These are phyloP conservation scores for Pipra filicauda DNA, from an alignment of 2,113 vertebrate genomes.

Conservation along the genomic window DNA sequence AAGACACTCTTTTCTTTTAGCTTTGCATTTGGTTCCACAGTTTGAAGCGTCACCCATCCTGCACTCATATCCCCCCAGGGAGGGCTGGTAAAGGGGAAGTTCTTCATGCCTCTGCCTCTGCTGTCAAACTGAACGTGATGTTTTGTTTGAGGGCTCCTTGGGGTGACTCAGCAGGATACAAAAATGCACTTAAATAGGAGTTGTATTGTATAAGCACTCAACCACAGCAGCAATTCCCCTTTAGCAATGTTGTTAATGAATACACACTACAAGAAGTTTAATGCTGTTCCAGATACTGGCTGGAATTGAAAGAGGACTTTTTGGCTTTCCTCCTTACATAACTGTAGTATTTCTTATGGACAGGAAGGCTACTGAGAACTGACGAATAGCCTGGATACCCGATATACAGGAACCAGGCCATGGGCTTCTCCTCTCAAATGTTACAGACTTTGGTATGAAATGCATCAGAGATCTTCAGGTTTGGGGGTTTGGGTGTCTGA, in stretches of 20 bases:
- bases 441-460: neutral
- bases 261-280: neutral
- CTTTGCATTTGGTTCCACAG: neutral
- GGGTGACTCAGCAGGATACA: slow-evolving; percentile 43
- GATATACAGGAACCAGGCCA: neutral
- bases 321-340: neutral
- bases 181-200: slow-evolving; percentile 13
- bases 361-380: neutral
- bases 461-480: neutral
- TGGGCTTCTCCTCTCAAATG: neutral
- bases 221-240: slow-evolving; percentile 7
- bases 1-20: neutral
- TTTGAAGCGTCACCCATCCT: neutral
- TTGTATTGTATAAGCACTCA: neutral
- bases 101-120: neutral
- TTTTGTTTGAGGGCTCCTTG: slow-evolving; percentile 29
- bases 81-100: neutral
- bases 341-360: neutral
- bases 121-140: neutral
- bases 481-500: neutral
- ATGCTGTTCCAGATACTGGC: neutral
- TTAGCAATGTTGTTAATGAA: slow-evolving; percentile 31
- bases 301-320: neutral
- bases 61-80: neutral
- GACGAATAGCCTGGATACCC: neutral